A percentile compares a stretch with the other conserved stretches of the same genome.
These are phyloP conservation scores for Hippoglossus stenolepis DNA, from an alignment of 2,113 vertebrate genomes.

Conservation along the genomic window DNA sequence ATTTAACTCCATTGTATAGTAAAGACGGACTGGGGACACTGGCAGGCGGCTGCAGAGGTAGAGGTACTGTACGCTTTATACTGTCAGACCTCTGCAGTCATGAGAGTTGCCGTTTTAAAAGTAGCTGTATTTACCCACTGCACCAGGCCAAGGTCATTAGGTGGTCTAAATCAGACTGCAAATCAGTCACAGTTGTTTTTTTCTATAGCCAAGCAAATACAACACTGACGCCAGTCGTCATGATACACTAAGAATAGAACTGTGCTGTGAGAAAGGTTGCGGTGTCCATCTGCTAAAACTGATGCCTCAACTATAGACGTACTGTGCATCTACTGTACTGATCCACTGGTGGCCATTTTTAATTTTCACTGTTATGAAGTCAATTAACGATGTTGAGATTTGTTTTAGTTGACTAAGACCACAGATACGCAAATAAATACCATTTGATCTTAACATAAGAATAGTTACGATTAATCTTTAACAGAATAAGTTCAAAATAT, in stretches of 20 bases:
- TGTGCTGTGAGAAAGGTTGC: conserved; percentile 43
- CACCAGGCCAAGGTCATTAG: conserved; percentile 47
- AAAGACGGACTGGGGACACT: background rate
- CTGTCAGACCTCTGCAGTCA: conserved; percentile 39
- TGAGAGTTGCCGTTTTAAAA: conserved; percentile 38
- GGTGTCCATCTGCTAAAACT: conserved; percentile 29
- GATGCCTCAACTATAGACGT: background rate
- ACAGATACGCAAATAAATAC: too few species aligned
- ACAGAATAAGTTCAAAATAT: too few species aligned
- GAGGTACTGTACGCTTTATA: conserved; percentile 17
- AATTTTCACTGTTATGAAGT: background rate
- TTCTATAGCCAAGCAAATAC: conserved; percentile 45
- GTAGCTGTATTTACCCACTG: conserved; percentile 34
- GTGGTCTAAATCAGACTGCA: conserved; percentile 62
- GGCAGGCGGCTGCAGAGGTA: background rate
- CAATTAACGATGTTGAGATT: background rate
- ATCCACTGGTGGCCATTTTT: background rate
- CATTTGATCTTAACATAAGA: too few species aligned
- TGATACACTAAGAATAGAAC: conserved; percentile 55
- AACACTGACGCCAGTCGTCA: conserved; percentile 53
- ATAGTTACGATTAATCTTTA: too few species aligned
- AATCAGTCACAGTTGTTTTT: conserved; percentile 49
- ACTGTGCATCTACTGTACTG: background rate
- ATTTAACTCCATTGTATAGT: background rate
- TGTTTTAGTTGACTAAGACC: too few species aligned